Evolutionary conservation across 2,797 vertebrate genomes (phyloP), one percentile per base, ranked within the genome.

Genomic region (Silurus lanzhouensis): DNA sequence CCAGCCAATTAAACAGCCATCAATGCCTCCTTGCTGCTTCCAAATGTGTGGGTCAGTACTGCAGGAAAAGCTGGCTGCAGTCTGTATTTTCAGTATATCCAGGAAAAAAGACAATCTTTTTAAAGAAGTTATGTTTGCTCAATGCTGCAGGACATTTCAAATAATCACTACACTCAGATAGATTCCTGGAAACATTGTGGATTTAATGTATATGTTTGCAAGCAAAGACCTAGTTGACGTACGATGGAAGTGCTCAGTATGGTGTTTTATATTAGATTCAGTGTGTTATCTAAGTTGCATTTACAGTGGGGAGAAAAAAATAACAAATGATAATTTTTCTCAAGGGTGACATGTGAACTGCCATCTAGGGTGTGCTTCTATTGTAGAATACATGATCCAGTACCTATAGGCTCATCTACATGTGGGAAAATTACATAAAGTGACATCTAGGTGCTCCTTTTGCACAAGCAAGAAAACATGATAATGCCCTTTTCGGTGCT

Each of bases 1-100:
- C 66, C 38, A 81, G 25, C 44, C 61, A 66, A 66, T 81, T 81
- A 66, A 44, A 48, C 61, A 52, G 61, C 22, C 78, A 27, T 66
- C 78, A 66, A 12, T 15, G 38, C 5, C 14, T 25, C 7, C 4
- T 17, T 17, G 38, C 38, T 64, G 78, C 38, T 64, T 46, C 13
- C 58, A 31, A 76, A 14, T 17, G 20, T 72, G 70, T 27, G 14
- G 72, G 55, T 75, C 55, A 13, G n/a, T 58, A 25, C 25, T 78
- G 17, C 38, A 44, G 60, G 76, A 78, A 61, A 22, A 38, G 0
- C 55, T 81, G 77, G 31, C 38, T n/a, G 46, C 38, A n/a, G 17
- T 22, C 76, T 63, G 38, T 38, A 38, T 38, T 0, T 38, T 38
- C 4, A 38, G 27, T 81, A 19, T 67, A 81, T 81, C 15, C 44